These are phyloP conservation scores for Agrochola circellaris DNA, from an alignment of 2,888 invertebrate species.

Conservation along the genomic window DNA sequence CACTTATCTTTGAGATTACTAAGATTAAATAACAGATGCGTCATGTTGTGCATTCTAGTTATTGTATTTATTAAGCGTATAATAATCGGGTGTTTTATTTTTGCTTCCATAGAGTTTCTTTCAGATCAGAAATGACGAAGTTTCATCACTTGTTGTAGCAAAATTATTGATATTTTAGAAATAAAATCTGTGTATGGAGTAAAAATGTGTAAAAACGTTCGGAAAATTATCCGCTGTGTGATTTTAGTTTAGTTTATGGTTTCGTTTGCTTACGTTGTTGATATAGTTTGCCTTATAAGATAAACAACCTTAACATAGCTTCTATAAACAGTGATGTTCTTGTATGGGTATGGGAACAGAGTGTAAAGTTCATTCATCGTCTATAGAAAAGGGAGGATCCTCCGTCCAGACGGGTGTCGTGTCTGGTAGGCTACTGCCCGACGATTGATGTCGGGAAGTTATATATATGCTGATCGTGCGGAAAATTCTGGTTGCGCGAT, in stretches of 20 bases:
- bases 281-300: background rate
- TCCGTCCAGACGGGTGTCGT: too few relatives aligned
- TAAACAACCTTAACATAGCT: background rate
- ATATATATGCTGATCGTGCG: too few relatives aligned
- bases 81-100: constrained; percentile 9
- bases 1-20: constrained; percentile 45
- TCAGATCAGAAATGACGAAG: too few relatives aligned
- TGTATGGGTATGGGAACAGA: too few relatives aligned
- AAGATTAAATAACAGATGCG: constrained; percentile 42
- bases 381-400: too few relatives aligned
- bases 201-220: background rate
- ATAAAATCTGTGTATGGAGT: background rate
- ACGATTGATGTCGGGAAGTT: too few relatives aligned
- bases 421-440: too few relatives aligned
- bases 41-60: constrained; percentile 8
- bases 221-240: too few relatives aligned
- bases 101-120: background rate
- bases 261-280: background rate
- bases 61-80: constrained; percentile 1
- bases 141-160: background rate
- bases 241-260: background rate
- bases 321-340: background rate
- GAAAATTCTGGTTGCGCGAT: too few relatives aligned
- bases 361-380: too few relatives aligned
- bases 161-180: too few relatives aligned